Evolutionary conservation across 1,140 invertebrate species (phyloP), one percentile per base, ranked within the genome.

Genomic region (Drosophila fuyamai): DNA sequence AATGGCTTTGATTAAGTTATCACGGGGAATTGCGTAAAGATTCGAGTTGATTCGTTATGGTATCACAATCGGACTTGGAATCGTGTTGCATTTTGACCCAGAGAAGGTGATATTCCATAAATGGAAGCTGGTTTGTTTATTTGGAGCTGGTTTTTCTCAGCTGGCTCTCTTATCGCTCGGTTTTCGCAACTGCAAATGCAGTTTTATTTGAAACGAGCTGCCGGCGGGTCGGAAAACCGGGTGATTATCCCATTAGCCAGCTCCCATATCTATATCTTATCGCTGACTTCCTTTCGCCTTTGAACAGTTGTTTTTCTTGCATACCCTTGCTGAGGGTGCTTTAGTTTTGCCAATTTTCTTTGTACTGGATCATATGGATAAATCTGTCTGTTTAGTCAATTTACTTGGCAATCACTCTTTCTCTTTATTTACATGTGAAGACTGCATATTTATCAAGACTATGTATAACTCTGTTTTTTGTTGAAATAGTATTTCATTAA

Each of bases 1-100:
- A 70, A 70, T 50, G 51, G 50, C 71, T 73, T 56, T 73, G 83
- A 86, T 88, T 89, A 88, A 79, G 79, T 83, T 88, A 83, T 83
- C 84, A 80, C 62, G 40, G 55, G 50, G 47, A 46, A 48, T 59
- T 48, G 57, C 58, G 63, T 56, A 56, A 61, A 54, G 27, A 43
- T 62, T 55, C 35, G 55, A 40, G 18, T 81, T 53, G 47, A 57
- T 67, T 46, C 43, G 58, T 50, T 27, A 9, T 32, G 32, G 51
- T 44, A 16, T 8, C n/a, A 47, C 8, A 7, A 13, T 46, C 46
- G n/a, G 14, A 35, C 40, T 38, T 32, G 1, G n/a, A 59, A 16
- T 40, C 67, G 18, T n/a, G 47, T 29, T 38, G 62, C 41, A 47
- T 55, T 29, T 68, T 32, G 41, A 53, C 51, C 46, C 38, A 50